phyloP scores from a whole-genome alignment of 2,888 invertebrate genomes.

The Phoenoteleia sp. region DNA sequence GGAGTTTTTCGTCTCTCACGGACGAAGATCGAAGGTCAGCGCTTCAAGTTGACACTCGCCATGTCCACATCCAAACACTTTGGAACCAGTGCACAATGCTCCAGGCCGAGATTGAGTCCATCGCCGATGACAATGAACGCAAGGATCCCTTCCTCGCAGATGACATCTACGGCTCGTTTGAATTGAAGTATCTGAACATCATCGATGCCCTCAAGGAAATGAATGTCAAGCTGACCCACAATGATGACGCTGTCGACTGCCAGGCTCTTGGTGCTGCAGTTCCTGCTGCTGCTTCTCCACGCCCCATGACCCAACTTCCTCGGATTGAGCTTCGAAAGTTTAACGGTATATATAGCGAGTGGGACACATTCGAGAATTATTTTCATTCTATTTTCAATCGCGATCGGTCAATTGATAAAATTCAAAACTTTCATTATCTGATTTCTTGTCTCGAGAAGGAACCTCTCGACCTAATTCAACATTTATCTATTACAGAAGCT shows the following conservation, averaged over 20 bases:
- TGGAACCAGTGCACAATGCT: background rate
- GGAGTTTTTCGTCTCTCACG: background rate
- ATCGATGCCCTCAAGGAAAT: background rate
- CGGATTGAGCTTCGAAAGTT: background rate
- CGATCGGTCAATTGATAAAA: background rate
- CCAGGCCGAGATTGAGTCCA: background rate
- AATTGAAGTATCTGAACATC: background rate
- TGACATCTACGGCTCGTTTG: background rate
- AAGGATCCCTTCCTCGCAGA: background rate
- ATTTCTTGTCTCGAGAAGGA: background rate
- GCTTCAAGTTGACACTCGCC: background rate
- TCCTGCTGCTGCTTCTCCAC: background rate
- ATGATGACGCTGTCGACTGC: too few species aligned
- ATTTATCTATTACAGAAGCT: background rate
- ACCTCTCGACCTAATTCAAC: background rate
- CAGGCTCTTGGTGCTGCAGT: background rate
- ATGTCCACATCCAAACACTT: background rate
- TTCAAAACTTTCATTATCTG: slow-evolving; percentile 19
- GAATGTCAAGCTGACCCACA: too few species aligned
- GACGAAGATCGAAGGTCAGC: background rate
- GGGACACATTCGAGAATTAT: slow-evolving; percentile 22
- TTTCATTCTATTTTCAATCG: slow-evolving; percentile 14
- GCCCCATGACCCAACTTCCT: background rate
- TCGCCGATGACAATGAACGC: background rate
- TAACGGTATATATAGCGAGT: slow-evolving; percentile 5